These are phyloP conservation scores for Coboldia fuscipes DNA, from an alignment of 1,140 invertebrate species.

Conservation along the genomic window DNA sequence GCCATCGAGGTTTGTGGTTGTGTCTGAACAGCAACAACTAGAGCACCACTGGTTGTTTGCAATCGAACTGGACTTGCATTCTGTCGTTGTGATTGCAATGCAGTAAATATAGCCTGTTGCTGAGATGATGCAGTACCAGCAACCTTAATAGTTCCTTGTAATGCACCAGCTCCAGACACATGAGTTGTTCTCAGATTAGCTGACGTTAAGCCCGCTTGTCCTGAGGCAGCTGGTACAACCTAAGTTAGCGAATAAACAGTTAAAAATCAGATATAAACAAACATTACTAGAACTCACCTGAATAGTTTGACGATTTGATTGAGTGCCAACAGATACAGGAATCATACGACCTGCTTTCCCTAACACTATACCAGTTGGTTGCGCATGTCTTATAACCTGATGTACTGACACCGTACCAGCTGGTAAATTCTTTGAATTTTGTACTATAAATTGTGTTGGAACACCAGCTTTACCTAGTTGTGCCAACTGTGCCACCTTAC, in stretches of 20 bases:
- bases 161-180: conserved; percentile 21
- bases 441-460: conserved; percentile 17
- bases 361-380: conserved; percentile 13
- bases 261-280: too few relatives aligned
- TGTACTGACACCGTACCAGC: conserved; percentile 43
- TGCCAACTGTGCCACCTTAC: conserved; percentile 34
- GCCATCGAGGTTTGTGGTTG: neutral
- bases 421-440: conserved; percentile 30
- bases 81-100: conserved; percentile 17
- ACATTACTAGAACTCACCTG: conserved; percentile 17
- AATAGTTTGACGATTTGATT: conserved; percentile 18
- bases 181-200: conserved; percentile 13
- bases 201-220: conserved; percentile 17
- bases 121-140: conserved; percentile 14
- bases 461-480: conserved; percentile 21
- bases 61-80: conserved; percentile 24
- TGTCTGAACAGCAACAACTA: conserved; percentile 23
- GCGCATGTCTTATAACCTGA: conserved; percentile 45
- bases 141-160: conserved; percentile 26
- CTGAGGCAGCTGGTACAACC: conserved; percentile 26
- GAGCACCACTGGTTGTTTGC: conserved; percentile 22
- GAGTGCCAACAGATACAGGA: conserved; percentile 19
- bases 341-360: conserved; percentile 19
- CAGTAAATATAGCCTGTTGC: conserved; percentile 20
- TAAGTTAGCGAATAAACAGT: conserved; percentile 6